Base-by-base conservation (phyloP, 2,888 invertebrate species). In the Hirudinaria manillensis region DNA sequence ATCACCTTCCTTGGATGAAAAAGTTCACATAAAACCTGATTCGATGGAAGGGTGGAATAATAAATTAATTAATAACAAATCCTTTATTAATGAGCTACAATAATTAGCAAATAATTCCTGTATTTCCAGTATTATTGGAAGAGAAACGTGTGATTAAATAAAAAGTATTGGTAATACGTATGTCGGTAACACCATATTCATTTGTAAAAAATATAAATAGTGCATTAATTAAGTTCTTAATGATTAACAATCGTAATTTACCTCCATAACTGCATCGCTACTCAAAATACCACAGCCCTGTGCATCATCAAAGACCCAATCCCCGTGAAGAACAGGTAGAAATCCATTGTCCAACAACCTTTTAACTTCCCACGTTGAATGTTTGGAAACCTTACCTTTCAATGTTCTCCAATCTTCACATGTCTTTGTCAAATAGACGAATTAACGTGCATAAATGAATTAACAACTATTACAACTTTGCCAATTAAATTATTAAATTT, bases 281-380 rank as follows among this genome's bases (percentile, higher is more conserved):
- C 61, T 61, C 24, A 61, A 10, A 13, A 61, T 29, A 10, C 24
- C 61, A 61, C 24, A 61, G 29, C 61, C 61, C 29, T 61, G 61
- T 7, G 61, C 61, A 24, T 61, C 61, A 61, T 61, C 61, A 61
- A 61, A 61, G 13, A 61, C 61, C 61, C 61, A 61, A 61, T 61
- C 61, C 61, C 61, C 61, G 24, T 61, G 61, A 4, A 61, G 61
- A 10, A 61, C 29, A 24, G 61, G 61, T 24, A 61, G 61, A 61
- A 61, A 61, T n/a, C 61, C 61, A 29, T 29, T 10, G 1, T 61
- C 29, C 61, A 61, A 29, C 29, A 16, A 13, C 61, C 61, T 61
- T 29, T 29, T 29, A 7, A 61, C 61, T 4, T 13, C 24, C 61
- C 61, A 1, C n/a, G 61, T 16, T 1, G 13, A 61, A 61, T 61